Base-by-base conservation (phyloP, 2,888 invertebrate species). In the Hartigia nigra region DNA sequence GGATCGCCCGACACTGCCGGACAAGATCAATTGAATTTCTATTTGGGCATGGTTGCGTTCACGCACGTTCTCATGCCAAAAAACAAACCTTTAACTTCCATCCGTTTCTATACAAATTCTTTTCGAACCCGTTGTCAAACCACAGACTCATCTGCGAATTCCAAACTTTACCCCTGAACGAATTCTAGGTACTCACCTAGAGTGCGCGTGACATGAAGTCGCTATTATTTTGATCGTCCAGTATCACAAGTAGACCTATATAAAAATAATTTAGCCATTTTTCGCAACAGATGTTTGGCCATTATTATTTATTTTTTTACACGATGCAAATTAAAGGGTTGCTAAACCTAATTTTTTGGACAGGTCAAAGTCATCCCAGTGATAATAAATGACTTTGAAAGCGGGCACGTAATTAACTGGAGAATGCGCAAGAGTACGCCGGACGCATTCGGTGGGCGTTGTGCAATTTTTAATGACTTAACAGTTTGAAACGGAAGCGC, bases 1-100 rank as follows among this genome's bases (percentile, higher is more conserved):
- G 92, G 91, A 93, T 93, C 89, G 91, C 90, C 91, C 90, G 87
- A 91, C 92, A 91, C 91, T 91, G 88, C 92, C 90, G 92, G 92
- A 92, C 92, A 92, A 93, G 92, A 93, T 93, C 93, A 93, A 93
- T 93, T 93, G 92, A 93, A 93, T 93, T 93, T 92, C 92, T 92
- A 92, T 93, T 92, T 92, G 90, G 90, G 90, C 90, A 89, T 87
- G 87, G 86, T 86, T 84, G 86, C 84, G 85, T 82, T 82, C 84
- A 83, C 82, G 82, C 84, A 82, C 81, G 70, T 78, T 76, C 75
- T 77, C 77, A 75, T 80, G 69, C 5, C 55, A 55, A 23, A 55
- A 5, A 23, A n/a, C n/a, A 23, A 55, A 69, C 37, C 55, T 75
- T 76, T 36, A 31, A 14, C 31, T 36, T 12, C 37, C 70, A 37